Conservation (phyloP, 2,113 vertebrate species). For the Alligator mississippiensis region DNA sequence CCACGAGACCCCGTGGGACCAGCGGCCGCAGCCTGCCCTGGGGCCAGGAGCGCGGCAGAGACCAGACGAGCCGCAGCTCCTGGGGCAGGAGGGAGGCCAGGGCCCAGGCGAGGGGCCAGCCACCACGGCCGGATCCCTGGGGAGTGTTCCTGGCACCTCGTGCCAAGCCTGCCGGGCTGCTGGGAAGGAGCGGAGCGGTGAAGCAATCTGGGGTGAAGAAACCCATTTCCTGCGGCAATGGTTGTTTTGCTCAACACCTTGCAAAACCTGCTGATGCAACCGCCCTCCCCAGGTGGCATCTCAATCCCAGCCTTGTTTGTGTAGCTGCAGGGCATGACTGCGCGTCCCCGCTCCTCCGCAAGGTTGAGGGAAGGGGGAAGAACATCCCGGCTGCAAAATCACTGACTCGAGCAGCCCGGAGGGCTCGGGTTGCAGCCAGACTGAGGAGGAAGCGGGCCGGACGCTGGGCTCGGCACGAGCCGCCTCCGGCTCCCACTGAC, state of each 20-base stretch:
- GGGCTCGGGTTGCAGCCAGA: background rate
- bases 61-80: accelerated
- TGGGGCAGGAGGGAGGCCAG: accelerated
- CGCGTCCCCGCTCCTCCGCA: conserved; percentile 31
- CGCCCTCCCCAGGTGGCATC: conserved; percentile 60
- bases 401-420: background rate
- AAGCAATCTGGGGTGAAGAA: conserved; percentile 63
- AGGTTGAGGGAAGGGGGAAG: background rate
- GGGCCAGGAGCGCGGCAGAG: background rate
- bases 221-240: conserved; percentile 64
- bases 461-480: background rate
- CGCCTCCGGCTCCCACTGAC: conserved; percentile 27
- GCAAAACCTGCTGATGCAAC: conserved; percentile 64
- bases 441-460: background rate
- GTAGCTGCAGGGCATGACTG: conserved; percentile 15
- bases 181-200: conserved; percentile 46
- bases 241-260: conserved; percentile 66
- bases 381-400: background rate
- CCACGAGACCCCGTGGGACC: background rate
- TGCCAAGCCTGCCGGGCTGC: background rate
- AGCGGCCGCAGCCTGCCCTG: accelerated
- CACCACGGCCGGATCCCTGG: accelerated
- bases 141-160: background rate
- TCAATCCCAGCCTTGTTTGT: conserved; percentile 13
- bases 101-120: background rate